Base-by-base conservation (phyloP, 1,140 invertebrate genomes). In the Drosophila tristis region DNA sequence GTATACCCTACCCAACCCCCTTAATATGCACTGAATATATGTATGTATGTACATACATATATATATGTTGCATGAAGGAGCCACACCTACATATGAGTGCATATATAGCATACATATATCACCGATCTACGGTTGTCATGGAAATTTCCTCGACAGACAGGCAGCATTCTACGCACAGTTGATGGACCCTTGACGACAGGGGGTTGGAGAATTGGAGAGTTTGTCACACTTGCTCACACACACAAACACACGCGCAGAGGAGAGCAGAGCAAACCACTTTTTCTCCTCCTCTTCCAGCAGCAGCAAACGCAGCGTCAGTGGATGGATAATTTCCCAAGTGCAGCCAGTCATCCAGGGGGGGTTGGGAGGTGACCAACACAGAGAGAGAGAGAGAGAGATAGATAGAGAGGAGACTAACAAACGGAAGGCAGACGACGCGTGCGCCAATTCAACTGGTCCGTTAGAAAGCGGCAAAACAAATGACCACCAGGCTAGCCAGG, bases 391-490 rank as follows among this genome's bases (percentile, higher is more conserved):
- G 23, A n/a, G 4, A 20, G 16, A 23, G 31, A 44, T 13, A 47
- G 26, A 35, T 35, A 61, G 56, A 45, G 42, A 66, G 57, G 45
- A 48, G 31, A 23, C 42, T 16, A 39, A 55, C 43, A 64, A 62
- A 57, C 55, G 15, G 42, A 25, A 57, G 62, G 50, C 68, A 31
- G 66, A 51, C 78, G 67, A 81, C 79, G 81, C 82, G 70, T 86
- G 82, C 82, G 82, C 82, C 76, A 86, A 75, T 87, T 86, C 82
- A 86, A 86, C 82, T 87, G 76, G 82, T 86, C 81, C 76, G 82
- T 87, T 86, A 86, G 82, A 86, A 86, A 86, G 82, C 82, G 82
- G 82, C 82, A 87, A 86, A 86, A 87, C 78, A 86, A 86, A 86
- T 86, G 82, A 78, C 81, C 81, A 85, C 61, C 59, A 76, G 56